phyloP scores from a whole-genome alignment of 2,888 invertebrate species.

The Hirtodrosophila trivittata region DNA sequence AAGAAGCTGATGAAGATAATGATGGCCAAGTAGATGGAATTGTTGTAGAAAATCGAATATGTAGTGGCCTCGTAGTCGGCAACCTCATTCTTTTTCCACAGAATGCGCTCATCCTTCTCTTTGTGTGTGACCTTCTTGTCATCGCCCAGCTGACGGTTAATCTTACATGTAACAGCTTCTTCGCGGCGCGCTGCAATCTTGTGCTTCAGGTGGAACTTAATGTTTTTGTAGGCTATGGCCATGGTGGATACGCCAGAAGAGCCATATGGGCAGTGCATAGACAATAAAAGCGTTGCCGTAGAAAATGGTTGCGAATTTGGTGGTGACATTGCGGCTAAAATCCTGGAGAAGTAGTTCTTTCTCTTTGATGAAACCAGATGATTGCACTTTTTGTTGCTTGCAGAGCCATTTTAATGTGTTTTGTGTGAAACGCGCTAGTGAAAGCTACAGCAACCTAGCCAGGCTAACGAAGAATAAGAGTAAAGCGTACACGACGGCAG shows the following conservation, averaged over 20 bases:
- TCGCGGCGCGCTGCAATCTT: slow-evolving; percentile 96
- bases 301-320: slow-evolving; percentile 98
- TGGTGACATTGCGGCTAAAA: slow-evolving; percentile 98
- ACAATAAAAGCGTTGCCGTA: slow-evolving; percentile 99
- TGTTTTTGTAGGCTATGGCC: slow-evolving; percentile 98
- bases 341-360: slow-evolving; percentile 98
- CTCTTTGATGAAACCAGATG: slow-evolving; percentile 95
- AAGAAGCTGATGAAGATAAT: slow-evolving; percentile 98
- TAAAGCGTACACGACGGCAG: slow-evolving; percentile 74
- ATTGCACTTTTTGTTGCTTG: slow-evolving; percentile 85
- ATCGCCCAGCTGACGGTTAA: slow-evolving; percentile 92
- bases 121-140: slow-evolving; percentile 99
- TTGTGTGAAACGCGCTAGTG: slow-evolving; percentile 48
- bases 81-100: slow-evolving; percentile 99
- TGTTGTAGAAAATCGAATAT: slow-evolving; percentile 99
- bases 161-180: slow-evolving; percentile 94
- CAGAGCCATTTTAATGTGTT: slow-evolving; percentile 80
- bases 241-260: slow-evolving; percentile 99
- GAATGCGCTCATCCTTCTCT: slow-evolving; percentile 98
- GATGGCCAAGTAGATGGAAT: slow-evolving; percentile 96
- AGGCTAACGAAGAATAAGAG: slow-evolving; percentile 54
- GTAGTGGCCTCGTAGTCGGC: slow-evolving; percentile 99
- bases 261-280: slow-evolving; percentile 98
- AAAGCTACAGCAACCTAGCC: slow-evolving; percentile 49
- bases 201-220: slow-evolving; percentile 98